Evolutionary conservation across 2,113 vertebrate species (phyloP).

Genomic region (Campylomormyrus tamandua): DNA sequence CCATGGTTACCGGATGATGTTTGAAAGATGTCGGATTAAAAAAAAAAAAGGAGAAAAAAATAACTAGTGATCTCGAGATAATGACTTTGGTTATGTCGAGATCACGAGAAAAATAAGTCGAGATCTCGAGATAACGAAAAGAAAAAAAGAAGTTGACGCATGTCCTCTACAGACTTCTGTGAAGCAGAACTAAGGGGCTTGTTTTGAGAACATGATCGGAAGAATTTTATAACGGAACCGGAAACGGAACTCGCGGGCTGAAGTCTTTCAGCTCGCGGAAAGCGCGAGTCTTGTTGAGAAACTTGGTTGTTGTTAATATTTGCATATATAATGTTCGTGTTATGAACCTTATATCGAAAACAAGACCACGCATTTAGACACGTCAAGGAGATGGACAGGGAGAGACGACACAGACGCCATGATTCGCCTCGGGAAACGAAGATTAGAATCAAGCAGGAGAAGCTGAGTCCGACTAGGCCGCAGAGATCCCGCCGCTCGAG

Average conservation of each 20-base stretch:
- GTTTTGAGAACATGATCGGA: background rate
- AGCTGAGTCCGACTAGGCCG: constrained; percentile 56
- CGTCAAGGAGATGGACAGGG: constrained; percentile 52
- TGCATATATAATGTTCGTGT: background rate
- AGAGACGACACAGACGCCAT: constrained; percentile 48
- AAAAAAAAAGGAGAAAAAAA: too few relatives aligned
- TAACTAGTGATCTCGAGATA: too few relatives aligned
- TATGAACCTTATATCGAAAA: background rate
- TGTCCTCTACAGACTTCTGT: too few relatives aligned
- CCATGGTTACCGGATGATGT: too few relatives aligned
- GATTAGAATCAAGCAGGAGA: constrained; percentile 60
- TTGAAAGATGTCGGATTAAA: too few relatives aligned
- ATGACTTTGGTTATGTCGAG: too few relatives aligned
- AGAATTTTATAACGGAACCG: background rate
- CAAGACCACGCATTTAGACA: background rate
- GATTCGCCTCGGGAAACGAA: constrained; percentile 55
- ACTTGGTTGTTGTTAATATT: background rate
- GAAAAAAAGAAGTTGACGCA: too few relatives aligned
- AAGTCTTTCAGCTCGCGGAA: background rate
- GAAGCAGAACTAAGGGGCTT: background rate
- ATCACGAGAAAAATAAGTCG: too few relatives aligned
- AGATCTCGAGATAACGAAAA: too few relatives aligned
- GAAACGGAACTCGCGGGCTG: background rate
- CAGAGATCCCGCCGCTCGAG: constrained; percentile 55
- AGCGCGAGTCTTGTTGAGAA: background rate